Conservation (phyloP, 2,797 vertebrate species). For the Galaxias olidus region DNA sequence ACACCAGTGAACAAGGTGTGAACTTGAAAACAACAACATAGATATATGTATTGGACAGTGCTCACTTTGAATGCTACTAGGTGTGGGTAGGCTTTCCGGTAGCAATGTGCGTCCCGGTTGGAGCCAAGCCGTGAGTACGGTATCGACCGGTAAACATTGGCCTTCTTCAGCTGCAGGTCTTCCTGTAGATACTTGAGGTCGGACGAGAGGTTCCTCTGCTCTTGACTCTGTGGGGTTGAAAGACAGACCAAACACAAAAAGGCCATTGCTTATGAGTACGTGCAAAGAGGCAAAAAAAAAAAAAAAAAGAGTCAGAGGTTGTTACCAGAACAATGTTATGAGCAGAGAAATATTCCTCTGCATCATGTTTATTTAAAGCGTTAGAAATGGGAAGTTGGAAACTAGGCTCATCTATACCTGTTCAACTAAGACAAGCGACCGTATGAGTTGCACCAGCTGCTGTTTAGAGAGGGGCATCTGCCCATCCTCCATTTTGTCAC, state of each 20-base stretch:
- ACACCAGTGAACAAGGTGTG: too few species aligned
- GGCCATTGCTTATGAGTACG: too few species aligned
- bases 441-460: conserved; percentile 70
- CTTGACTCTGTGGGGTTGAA: conserved; percentile 51
- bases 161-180: conserved; percentile 73
- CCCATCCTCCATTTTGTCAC: conserved; percentile 53
- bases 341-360: too few species aligned
- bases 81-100: conserved; percentile 77
- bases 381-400: neutral
- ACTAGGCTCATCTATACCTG: conserved; percentile 51
- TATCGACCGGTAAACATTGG: conserved; percentile 73
- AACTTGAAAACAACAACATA: too few species aligned
- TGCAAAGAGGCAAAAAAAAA: too few species aligned
- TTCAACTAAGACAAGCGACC: conserved; percentile 68
- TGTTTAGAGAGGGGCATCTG: conserved; percentile 61
- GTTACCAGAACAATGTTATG: too few species aligned
- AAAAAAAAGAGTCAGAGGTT: too few species aligned
- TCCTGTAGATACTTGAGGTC: conserved; percentile 73
- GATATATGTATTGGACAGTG: neutral
- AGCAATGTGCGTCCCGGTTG: conserved; percentile 78
- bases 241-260: neutral
- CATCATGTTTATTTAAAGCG: conserved; percentile 1
- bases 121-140: conserved; percentile 75
- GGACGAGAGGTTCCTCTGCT: conserved; percentile 44
- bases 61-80: conserved; percentile 74